These are phyloP conservation scores for Gerris buenoi DNA, from an alignment of 1,140 invertebrate species.

Conservation along the genomic window DNA sequence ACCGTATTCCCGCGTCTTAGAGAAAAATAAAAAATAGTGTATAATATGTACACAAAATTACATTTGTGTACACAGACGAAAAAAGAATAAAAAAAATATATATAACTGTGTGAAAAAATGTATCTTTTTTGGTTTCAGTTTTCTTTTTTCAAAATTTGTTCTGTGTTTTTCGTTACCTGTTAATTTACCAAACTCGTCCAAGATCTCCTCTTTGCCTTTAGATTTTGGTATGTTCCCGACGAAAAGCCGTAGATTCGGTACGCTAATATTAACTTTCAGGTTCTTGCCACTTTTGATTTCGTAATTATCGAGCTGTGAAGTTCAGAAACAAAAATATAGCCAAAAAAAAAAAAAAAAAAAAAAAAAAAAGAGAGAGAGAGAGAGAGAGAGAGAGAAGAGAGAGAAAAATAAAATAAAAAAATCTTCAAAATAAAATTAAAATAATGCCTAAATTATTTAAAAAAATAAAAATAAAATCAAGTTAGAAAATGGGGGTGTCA, in stretches of 20 bases:
- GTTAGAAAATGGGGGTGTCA: too few species aligned
- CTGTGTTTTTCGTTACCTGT: constrained; percentile 89
- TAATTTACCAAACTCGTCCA: constrained; percentile 99
- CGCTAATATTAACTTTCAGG: constrained; percentile 99
- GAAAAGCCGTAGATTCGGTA: constrained; percentile 99
- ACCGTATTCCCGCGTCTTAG: too few species aligned
- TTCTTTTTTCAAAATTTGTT: too few species aligned
- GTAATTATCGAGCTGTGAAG: constrained; percentile 98
- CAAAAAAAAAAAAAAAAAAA: not conserved
- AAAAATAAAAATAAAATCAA: too few species aligned
- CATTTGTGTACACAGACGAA: too few species aligned
- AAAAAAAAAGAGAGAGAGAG: constrained; percentile 5
- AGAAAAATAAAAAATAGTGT: too few species aligned
- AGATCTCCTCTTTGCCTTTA: constrained; percentile 99
- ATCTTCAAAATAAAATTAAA: too few species aligned
- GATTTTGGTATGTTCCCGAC: constrained; percentile 99
- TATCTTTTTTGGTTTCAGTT: too few species aligned
- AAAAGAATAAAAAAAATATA: too few species aligned
- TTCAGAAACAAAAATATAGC: constrained; percentile 44
- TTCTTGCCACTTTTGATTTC: constrained; percentile 98
- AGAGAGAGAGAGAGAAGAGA: not conserved
- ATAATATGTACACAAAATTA: too few species aligned
- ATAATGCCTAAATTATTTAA: too few species aligned
- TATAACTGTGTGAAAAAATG: too few species aligned
- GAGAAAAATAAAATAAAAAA: not conserved